Base-by-base conservation (phyloP, 2,888 invertebrate species). In the Amiota communis region DNA sequence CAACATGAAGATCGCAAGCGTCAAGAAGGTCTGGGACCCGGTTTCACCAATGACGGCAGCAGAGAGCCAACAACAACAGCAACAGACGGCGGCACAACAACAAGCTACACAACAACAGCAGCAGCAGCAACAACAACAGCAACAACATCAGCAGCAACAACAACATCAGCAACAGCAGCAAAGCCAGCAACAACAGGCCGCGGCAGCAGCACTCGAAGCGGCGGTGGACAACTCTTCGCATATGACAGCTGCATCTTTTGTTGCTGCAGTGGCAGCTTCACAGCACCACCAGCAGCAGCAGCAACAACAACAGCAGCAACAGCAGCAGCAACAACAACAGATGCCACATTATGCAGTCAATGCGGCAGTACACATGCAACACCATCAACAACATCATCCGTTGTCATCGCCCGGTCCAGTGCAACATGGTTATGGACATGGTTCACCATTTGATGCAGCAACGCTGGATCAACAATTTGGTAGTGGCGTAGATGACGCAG, bases 1-100 rank as follows among this genome's bases (percentile, higher is more conserved):
- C 79, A 97, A 97, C 91, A 93, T 96, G 91, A 98, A 98, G 91
- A 97, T 98, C 82, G 97, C 97, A 53, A 96, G 97, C 78, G 97
- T 97, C 63, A 98, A 98, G 90, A 88, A 91, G 84, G 95, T 95
- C 17, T 96, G 96, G 96, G 96, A 96, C 86, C 92, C 89, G 77
- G 91, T 91, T 1, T 90, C 92, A 12, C 90, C 92, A 6, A 94
- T 93, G 93, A 93, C 93, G 15, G n/a, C 84, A 85, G 53, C 86
- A 46, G 84, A 87, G 73, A 83, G 85, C 73, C 85, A 86, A 64
- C 82, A 86, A 73, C 79, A 49, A 10, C 79, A 78, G 17, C 76
- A 79, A n/a, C 51, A 47, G 13, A 13, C 23, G 3, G 71, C 63
- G 1, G 48, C 78, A 79, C 77, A 82, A 81, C 68, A 87, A 80